Percentiles rank a stretch among this genome's conserved stretches.
phyloP scores from a whole-genome alignment of 2,888 invertebrate genomes.

The Aromia moschata region DNA sequence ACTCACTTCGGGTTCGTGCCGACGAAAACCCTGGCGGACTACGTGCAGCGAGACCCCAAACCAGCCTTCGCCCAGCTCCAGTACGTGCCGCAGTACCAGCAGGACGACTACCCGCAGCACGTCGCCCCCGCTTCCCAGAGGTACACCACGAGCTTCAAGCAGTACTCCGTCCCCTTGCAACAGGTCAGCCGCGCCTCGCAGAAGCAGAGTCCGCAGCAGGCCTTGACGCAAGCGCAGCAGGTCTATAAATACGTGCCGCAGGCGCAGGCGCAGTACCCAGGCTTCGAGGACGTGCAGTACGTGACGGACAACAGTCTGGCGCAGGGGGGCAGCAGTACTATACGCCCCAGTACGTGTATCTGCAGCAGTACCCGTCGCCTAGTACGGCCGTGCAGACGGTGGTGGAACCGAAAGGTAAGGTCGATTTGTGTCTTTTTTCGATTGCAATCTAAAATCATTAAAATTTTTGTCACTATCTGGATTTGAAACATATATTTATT shows the following conservation, averaged over 20 bases:
- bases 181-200: constrained; percentile 44
- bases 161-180: constrained; percentile 38
- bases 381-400: constrained; percentile 55
- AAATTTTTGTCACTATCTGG: no score
- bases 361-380: constrained; percentile 54
- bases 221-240: constrained; percentile 13
- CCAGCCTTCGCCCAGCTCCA: constrained; percentile 42
- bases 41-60: constrained; percentile 48
- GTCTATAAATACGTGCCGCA: constrained; percentile 39
- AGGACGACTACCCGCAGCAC: constrained; percentile 37
- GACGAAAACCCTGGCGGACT: constrained; percentile 47
- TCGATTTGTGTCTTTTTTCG: no score
- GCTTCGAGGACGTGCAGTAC: constrained; percentile 53
- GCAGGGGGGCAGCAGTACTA: constrained; percentile 37
- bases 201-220: constrained; percentile 28
- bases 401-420: constrained; percentile 56
- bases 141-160: constrained; percentile 24
- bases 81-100: constrained; percentile 30
- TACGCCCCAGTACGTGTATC: constrained; percentile 53
- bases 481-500: no score
- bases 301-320: constrained; percentile 53
- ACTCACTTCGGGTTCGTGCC: constrained; percentile 54
- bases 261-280: constrained; percentile 44
- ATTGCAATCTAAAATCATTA: no score
- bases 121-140: constrained; percentile 45